phyloP scores from a whole-genome alignment of 2,113 vertebrate species.

The Reinhardtius hippoglossoides region DNA sequence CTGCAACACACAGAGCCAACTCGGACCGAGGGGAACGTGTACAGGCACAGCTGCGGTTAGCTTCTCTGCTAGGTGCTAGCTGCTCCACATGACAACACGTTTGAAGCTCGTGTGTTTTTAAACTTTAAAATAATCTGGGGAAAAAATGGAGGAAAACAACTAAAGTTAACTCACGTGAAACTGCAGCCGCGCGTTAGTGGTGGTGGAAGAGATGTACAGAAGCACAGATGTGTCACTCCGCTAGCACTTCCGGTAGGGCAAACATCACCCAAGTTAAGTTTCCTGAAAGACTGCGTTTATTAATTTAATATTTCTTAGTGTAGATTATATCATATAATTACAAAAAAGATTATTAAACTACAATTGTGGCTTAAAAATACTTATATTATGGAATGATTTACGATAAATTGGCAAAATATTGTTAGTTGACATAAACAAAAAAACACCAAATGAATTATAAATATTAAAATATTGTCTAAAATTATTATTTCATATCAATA shows the following conservation, averaged over 20 bases:
- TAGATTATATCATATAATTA: background rate
- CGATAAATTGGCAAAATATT: too few species aligned
- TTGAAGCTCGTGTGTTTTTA: background rate
- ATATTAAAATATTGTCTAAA: too few species aligned
- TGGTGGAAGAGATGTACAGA: background rate
- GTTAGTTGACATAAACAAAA: too few species aligned
- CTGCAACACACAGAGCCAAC: background rate
- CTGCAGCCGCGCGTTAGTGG: background rate
- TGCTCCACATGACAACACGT: background rate
- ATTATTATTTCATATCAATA: background rate
- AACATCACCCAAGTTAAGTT: background rate
- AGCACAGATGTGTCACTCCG: background rate
- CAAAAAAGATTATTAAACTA: background rate
- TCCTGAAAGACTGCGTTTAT: background rate
- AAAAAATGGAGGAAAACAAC: background rate
- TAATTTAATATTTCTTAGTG: too few species aligned
- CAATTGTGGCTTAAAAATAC: background rate
- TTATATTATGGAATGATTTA: too few species aligned
- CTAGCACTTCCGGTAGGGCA: background rate
- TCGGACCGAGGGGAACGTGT: background rate
- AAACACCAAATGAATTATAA: too few species aligned
- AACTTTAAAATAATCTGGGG: background rate
- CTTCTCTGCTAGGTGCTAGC: background rate
- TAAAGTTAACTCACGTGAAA: conserved; percentile 75
- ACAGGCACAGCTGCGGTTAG: background rate